Base-by-base conservation (phyloP, 2,797 vertebrate genomes). In the Sebastes taczanowskii region DNA sequence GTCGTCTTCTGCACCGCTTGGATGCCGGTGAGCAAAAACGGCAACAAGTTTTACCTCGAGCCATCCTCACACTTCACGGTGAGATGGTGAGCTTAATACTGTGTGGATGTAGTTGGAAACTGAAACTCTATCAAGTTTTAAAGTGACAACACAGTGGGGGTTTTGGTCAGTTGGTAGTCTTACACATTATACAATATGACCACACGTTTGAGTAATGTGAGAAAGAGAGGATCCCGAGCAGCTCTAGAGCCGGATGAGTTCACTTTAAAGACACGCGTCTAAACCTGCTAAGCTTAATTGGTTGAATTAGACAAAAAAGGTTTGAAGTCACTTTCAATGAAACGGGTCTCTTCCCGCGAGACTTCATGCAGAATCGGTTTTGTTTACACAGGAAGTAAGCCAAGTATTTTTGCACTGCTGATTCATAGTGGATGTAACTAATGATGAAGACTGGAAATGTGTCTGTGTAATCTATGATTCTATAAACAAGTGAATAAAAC, bases 381-480 rank as follows among this genome's bases (percentile, higher is more conserved):
- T 83, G 81, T 86, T 81, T 83, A 73, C 73, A 71, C 18, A 55
- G 64, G 14, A 82, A 77, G 58, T 14, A 22, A 56, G 55, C 69
- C 58, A 69, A 53, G 35, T 55, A 68, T n/a, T 73, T 73, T 73
- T 78, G 56, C 42, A 23, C 76, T 42, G 71, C 68, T 78, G 69
- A 84, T 88, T 81, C 60, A 75, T 22, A 67, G 38, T 70, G 49
- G 11, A 80, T 73, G 38, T 22, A 71, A 62, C 42, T 46, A 52
- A 67, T 32, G 13, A 80, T 58, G 20, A 82, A 63, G 4, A 38
- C 23, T 64, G 74, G 69, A 61, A 22, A 68, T n/a, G 10, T 68
- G 34, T 64, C 73, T 34, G 30, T 32, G 61, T 25, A 62, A 77
- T 64, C 42, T 32, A 55, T 23, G 32, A 68, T 29, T 80, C 75